Conservation (phyloP, 2,888 invertebrate genomes). For the Chaitophorus viminalis region DNA sequence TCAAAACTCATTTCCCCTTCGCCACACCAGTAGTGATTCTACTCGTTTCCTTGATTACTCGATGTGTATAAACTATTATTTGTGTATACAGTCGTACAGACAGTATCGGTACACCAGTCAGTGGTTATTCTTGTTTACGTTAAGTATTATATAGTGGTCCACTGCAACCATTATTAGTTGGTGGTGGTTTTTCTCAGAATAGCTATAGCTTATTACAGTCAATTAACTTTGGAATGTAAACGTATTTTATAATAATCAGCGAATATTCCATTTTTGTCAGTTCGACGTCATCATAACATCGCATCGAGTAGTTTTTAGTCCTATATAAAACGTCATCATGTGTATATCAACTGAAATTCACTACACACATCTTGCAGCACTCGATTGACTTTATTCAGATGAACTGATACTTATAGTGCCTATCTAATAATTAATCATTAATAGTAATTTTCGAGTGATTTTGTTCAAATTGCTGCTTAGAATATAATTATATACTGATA, state of each 20-base stretch:
- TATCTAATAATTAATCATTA: too few species aligned
- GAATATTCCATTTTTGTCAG: neutral
- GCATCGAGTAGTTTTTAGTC: too few species aligned
- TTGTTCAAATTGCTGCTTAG: too few species aligned
- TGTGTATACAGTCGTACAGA: neutral
- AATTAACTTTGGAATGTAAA: neutral
- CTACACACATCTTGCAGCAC: neutral
- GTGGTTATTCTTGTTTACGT: neutral
- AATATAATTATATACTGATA: too few species aligned
- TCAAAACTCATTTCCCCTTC: slow-evolving; percentile 4
- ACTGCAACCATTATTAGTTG: neutral
- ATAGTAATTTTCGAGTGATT: neutral
- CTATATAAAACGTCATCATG: too few species aligned
- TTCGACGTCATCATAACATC: neutral
- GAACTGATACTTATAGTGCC: neutral
- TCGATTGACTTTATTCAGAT: neutral
- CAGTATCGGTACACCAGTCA: neutral
- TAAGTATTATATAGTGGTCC: neutral
- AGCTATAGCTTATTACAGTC: neutral
- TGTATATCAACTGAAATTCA: neutral
- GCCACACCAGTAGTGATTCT: slow-evolving; percentile 1
- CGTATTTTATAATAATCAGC: neutral
- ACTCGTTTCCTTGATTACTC: slow-evolving; percentile 28
- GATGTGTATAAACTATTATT: neutral
- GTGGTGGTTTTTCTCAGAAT: neutral